These are phyloP conservation scores for Campopleginae sp. DNA, from an alignment of 2,888 invertebrate genomes.

Conservation along the genomic window DNA sequence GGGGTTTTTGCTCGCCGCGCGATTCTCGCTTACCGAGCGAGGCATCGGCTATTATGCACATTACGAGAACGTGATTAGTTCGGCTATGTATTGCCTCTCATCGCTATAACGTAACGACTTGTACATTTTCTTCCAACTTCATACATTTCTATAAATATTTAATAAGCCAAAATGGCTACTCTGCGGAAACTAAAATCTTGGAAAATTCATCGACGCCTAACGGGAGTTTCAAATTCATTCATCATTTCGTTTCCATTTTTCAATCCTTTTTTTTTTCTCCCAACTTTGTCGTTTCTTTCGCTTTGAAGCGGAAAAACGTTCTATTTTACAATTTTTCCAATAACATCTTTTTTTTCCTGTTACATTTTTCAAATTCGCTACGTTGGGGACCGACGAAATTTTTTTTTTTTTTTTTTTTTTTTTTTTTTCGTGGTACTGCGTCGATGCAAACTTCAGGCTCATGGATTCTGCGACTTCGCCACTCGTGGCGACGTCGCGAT, in stretches of 20 bases:
- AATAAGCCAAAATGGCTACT: background rate
- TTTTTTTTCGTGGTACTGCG: too few species aligned
- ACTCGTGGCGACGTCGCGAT: too few species aligned
- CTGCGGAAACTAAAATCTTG: background rate
- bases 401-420: too few species aligned
- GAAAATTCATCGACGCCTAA: background rate
- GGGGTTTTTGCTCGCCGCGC: conserved; percentile 15
- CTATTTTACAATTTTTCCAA: too few species aligned
- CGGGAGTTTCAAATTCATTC: background rate
- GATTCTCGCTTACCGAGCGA: conserved; percentile 30
- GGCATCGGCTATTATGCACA: conserved; percentile 59
- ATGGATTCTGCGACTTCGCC: too few species aligned
- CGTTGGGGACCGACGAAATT: too few species aligned
- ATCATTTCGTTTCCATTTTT: background rate
- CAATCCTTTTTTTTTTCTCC: too few species aligned
- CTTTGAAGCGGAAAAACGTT: too few species aligned
- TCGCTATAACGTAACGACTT: conserved; percentile 34
- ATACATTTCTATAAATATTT: background rate
- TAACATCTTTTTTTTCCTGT: too few species aligned
- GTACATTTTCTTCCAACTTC: background rate
- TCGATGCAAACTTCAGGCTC: too few species aligned
- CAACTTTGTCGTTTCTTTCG: too few species aligned
- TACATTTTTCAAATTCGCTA: too few species aligned
- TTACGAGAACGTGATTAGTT: conserved; percentile 62
- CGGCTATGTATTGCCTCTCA: conserved; percentile 36